Evolutionary conservation across 2,113 vertebrate species (phyloP).

Genomic region (Chamaea fasciata): DNA sequence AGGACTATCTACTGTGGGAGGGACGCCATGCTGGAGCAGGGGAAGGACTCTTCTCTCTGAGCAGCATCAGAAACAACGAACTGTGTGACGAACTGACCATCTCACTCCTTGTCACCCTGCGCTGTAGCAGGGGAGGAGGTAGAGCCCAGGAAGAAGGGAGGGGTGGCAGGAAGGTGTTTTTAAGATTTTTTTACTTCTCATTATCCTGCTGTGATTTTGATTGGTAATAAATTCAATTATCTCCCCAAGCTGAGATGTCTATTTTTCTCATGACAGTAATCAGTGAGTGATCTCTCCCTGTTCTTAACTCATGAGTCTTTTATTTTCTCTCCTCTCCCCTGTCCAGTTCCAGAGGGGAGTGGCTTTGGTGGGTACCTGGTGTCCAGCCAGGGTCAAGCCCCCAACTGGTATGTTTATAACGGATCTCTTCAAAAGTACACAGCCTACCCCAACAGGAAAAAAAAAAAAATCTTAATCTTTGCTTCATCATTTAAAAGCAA

Average conservation of each 20-base stretch:
- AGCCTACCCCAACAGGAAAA: background rate
- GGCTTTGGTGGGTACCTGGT: background rate
- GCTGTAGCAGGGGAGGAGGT: background rate
- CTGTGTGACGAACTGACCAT: background rate
- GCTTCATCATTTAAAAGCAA: background rate
- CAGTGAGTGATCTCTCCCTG: background rate
- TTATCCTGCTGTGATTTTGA: background rate
- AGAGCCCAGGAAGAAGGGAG: background rate
- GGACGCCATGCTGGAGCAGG: rapidly evolving
- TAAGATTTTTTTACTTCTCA: background rate
- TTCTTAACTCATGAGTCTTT: background rate
- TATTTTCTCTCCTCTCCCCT: background rate
- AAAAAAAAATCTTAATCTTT: background rate
- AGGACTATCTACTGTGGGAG: background rate
- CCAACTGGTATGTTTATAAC: background rate
- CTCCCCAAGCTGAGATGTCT: background rate
- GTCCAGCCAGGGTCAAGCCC: background rate
- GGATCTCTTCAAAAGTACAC: background rate
- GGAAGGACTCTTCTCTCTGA: background rate
- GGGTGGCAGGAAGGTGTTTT: background rate
- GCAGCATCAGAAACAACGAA: background rate
- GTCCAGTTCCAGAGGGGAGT: background rate
- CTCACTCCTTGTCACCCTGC: rapidly evolving
- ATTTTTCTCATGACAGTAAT: background rate
- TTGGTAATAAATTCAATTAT: background rate